Base-by-base conservation (phyloP, 2,888 invertebrate species). In the Phasia obesa region DNA sequence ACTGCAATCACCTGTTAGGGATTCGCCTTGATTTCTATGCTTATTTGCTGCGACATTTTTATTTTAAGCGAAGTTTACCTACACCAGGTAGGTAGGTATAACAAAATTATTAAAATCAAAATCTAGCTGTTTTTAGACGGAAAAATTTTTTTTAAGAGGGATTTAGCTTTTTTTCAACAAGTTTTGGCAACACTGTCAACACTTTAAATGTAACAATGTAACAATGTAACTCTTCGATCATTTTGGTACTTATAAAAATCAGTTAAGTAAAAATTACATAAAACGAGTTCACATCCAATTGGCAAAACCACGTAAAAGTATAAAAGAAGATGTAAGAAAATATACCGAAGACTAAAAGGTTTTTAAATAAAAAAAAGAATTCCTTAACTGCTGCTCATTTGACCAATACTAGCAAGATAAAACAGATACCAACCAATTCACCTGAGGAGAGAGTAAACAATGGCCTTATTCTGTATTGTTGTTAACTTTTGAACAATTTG, bases 361-460 rank as follows among this genome's bases (percentile, higher is more conserved):
- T 38, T 71, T 59, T 57, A 55, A 71, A 57, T 81, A 23, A 47
- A 38, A 23, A 23, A 13, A 55, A 57, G 23, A 23, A 2, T 23
- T 23, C 15, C 31, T 38, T 31, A 44, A 9, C 9, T 31, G 60
- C n/a, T 62, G 27, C 6, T 60, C 23, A 15, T 55, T 47, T 47
- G 75, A 55, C 57, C 74, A 75, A 81, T 70, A 75, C 80, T 6
- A 55, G 44, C n/a, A 35, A 70, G 19, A 15, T 55, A 11, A 42
- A 31, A 4, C 31, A 31, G 5, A 62, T 11, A 55, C 55, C n/a
- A 25, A 64, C 47, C n/a, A 25, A 64, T 38, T 42, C 4, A 17
- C 2, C 44, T 23, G 21, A 35, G 13, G 13, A 44, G 31, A 47
- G 64, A 75, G 57, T 35, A 23, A 35, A 19, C 19, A 57, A 75